These are phyloP conservation scores for Acrobasis suavella DNA, from an alignment of 2,888 invertebrate species.

Conservation along the genomic window DNA sequence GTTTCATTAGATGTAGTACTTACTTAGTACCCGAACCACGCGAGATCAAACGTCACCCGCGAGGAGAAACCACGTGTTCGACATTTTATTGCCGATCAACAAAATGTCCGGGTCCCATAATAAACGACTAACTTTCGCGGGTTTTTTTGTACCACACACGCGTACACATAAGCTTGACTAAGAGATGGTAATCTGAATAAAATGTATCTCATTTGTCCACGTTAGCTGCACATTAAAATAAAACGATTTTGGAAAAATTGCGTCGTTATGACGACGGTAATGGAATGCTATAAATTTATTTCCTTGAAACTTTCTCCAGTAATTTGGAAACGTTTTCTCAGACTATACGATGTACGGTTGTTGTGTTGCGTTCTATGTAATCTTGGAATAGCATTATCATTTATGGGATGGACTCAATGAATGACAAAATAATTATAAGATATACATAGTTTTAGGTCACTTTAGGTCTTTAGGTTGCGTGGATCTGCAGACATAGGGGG, in stretches of 20 bases:
- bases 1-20: background rate
- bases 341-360: no score
- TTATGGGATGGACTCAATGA: no score
- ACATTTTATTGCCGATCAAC: conserved; percentile 19
- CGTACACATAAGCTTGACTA: no score
- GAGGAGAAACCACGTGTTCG: conserved; percentile 15
- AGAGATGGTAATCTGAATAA: background rate
- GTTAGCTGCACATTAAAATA: background rate
- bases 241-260: background rate
- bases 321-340: background rate
- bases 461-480: no score
- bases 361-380: no score
- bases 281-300: background rate
- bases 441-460: no score
- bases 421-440: no score
- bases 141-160: no score
- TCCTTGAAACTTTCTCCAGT: background rate
- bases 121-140: no score
- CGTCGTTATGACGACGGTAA: background rate
- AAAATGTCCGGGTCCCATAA: background rate
- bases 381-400: no score
- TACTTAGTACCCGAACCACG: background rate
- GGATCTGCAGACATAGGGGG: no score
- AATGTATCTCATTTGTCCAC: background rate
- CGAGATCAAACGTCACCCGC: conserved; percentile 1